Conservation (phyloP, 2,113 vertebrate genomes). For the Charadrius vociferus region DNA sequence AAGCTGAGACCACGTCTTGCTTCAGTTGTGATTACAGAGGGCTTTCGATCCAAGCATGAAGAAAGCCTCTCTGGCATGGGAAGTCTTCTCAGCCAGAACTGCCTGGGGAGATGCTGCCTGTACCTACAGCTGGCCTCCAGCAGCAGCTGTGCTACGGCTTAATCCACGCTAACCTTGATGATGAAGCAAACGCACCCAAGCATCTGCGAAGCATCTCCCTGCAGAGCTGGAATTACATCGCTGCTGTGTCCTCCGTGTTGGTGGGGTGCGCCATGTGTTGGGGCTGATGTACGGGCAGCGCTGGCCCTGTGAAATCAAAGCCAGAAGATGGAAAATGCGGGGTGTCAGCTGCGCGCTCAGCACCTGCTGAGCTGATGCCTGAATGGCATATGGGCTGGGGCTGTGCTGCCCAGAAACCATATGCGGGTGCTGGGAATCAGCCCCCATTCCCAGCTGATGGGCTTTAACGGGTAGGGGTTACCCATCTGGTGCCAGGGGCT, state of each 20-base stretch:
- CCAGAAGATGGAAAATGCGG: not conserved
- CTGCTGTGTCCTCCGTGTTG: rapidly evolving
- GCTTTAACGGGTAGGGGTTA: not conserved
- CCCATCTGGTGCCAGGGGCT: not conserved
- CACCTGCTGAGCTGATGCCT: not conserved
- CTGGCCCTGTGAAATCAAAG: not conserved
- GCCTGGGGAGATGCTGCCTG: not conserved
- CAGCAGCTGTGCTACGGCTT: not conserved
- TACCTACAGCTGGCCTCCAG: not conserved
- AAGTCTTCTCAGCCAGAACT: not conserved
- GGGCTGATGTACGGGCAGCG: rapidly evolving
- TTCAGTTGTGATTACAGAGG: not conserved
- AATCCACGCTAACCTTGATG: not conserved
- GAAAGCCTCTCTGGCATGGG: not conserved
- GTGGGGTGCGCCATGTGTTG: rapidly evolving
- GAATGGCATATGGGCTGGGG: rapidly evolving
- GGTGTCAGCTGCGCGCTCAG: not conserved
- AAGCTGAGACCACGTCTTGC: not conserved
- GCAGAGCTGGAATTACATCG: not conserved
- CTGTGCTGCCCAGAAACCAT: not conserved
- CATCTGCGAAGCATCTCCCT: not conserved
- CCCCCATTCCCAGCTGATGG: not conserved
- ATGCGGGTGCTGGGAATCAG: not conserved
- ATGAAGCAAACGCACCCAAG: rapidly evolving
- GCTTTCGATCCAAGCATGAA: not conserved